A percentile compares a stretch with the other conserved stretches of the same genome.
phyloP scores from a whole-genome alignment of 2,113 vertebrate species.

The Polypterus senegalus region DNA sequence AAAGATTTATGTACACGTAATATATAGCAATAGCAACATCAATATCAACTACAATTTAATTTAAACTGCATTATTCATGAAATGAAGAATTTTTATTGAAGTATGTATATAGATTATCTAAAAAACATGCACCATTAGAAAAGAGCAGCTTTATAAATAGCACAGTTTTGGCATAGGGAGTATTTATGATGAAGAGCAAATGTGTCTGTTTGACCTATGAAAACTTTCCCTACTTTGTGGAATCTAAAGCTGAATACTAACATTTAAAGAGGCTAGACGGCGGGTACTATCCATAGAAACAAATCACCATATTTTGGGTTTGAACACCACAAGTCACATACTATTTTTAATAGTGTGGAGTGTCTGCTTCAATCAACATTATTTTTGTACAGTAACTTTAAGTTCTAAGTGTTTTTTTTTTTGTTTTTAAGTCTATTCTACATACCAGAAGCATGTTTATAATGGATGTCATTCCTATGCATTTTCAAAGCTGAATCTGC shows the following conservation, averaged over 20 bases:
- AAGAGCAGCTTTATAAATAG: not conserved
- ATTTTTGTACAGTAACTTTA: slow-evolving; percentile 36
- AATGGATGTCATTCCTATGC: too few species aligned
- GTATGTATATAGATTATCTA: too few species aligned
- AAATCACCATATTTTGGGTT: not conserved
- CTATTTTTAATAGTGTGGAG: slow-evolving; percentile 38
- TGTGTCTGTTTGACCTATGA: slow-evolving; percentile 33
- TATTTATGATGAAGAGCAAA: slow-evolving; percentile 50
- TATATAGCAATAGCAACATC: too few species aligned
- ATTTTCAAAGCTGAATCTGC: too few species aligned
- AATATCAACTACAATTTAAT: too few species aligned
- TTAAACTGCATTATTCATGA: too few species aligned
- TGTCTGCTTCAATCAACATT: slow-evolving; percentile 38
- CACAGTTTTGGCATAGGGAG: slow-evolving; percentile 16
- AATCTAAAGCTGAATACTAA: slow-evolving; percentile 47
- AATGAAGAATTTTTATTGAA: too few species aligned
- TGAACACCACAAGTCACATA: slow-evolving; percentile 30
- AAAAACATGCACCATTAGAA: too few species aligned
- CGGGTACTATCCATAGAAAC: not conserved
- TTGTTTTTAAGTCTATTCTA: too few species aligned
- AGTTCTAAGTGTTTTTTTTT: slow-evolving; percentile 1
- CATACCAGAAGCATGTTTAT: too few species aligned
- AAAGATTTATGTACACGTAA: too few species aligned
- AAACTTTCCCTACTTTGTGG: slow-evolving; percentile 40
- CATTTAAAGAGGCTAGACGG: slow-evolving; percentile 37